Conservation (phyloP, 2,888 invertebrate genomes). For the Trissonchulus latispiculum region DNA sequence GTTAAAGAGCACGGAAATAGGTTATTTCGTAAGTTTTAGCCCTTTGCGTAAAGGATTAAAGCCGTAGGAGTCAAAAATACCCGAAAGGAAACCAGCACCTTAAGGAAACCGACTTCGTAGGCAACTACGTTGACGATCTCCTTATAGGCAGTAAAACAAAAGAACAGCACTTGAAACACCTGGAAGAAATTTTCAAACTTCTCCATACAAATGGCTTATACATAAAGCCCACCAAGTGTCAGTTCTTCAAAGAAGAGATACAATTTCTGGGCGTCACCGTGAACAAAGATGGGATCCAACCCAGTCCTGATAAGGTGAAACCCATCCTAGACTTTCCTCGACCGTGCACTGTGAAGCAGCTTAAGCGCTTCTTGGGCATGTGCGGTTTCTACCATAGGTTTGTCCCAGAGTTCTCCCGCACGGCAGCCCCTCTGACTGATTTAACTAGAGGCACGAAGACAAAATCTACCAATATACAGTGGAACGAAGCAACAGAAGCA, state of each 20-base stretch:
- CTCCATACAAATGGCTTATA: not conserved
- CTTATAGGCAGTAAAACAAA: not conserved
- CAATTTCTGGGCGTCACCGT: constrained; percentile 3
- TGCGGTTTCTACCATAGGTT: not conserved
- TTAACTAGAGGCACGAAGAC: not conserved
- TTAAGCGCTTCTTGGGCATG: constrained; percentile 11
- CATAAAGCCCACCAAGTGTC: too few species aligned
- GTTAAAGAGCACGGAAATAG: too few species aligned
- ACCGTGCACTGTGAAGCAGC: too few species aligned
- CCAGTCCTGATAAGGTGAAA: not conserved
- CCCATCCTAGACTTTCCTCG: not conserved
- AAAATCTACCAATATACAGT: not conserved
- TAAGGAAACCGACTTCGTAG: too few species aligned
- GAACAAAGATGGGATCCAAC: not conserved
- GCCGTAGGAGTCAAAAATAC: too few species aligned
- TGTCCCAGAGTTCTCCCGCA: not conserved
- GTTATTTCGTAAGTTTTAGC: too few species aligned
- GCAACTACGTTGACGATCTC: not conserved
- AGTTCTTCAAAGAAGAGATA: not conserved
- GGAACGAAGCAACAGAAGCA: not conserved
- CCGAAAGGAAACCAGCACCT: too few species aligned
- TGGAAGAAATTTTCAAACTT: not conserved
- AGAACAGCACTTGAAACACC: not conserved
- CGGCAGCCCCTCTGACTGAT: constrained; percentile 7
- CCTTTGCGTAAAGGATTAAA: too few species aligned